Evolutionary conservation across 2,797 vertebrate species (phyloP), one percentile per base, ranked within the genome.

Genomic region (Helicolenus hilgendorfi): DNA sequence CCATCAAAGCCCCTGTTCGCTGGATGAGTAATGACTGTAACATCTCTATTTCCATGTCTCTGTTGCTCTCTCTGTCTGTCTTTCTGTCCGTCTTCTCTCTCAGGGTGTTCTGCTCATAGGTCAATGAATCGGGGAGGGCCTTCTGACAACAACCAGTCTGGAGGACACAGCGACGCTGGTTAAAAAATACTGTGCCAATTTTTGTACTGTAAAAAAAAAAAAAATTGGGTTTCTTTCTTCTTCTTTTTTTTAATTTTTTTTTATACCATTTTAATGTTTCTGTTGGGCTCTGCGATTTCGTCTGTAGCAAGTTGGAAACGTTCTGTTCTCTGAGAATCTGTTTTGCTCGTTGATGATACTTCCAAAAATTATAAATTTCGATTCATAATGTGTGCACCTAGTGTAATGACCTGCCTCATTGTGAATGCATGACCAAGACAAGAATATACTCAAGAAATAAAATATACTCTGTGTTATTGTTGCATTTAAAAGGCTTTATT

Each of bases 61-160:
- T 81, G 68, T 88, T 65, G 24, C 70, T 90, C 72, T 82, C 55
- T 59, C 38, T 84, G 9, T 88, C 63, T 81, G 15, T 92, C 71
- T 89, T 27, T 80, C 70, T 84, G 8, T 86, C 79, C 77, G 71
- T 94, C 79, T 82, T 71, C 74, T 53, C 67, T 94, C 91, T 24
- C 93, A 98, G 97, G 96, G 97, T 98, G 88, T 98, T 98, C 96
- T 98, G 97, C 93, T 96, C 94, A 7, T 98, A 97, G 94, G 94
- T 92, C 35, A 14, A 11, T 59, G 60, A 88, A 86, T 85, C 65
- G 9, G 71, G 22, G 60, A n/a, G 77, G 53, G 79, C 74, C 92
- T 80, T 84, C 89, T 63, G 85, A 86, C 76, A 71, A 72, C 82
- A 82, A 79, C 82, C 87, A 78, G 81, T 91, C 70, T 64, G 79